Base-by-base conservation (phyloP, 2,797 vertebrate species). In the Hydrolagus colliei region DNA sequence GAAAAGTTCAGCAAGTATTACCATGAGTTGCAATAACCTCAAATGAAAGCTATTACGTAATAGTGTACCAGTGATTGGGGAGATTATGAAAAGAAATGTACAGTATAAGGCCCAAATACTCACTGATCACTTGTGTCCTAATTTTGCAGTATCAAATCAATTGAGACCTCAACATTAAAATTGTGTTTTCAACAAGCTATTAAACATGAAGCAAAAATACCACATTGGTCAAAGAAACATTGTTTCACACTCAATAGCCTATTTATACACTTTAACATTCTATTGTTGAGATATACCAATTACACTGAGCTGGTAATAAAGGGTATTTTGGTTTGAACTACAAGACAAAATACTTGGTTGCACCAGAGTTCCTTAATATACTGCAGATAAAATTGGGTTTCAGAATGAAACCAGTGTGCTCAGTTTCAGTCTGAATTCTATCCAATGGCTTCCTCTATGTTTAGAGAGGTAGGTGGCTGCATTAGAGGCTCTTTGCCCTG, bases 41-140 rank as follows among this genome's bases (percentile, higher is more conserved):
- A 84, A 84, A 41, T 71, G 9, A 71, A 84, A 65, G 12, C 18
- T 8, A 4, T 80, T 80, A 80, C 63, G 32, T 27, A 80, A 84
- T 9, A 27, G 32, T 41, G 20, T 68, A 13, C 65, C 32, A 71
- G 52, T n/a, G 18, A 68, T 11, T 68, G 14, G 18, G 32, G 16
- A 82, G 16, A 41, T 52, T 52, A 41, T 84, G 41, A 32, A 27
- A 13, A 84, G 71, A 16, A 41, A 6, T 68, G 63, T 18, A 68
- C 6, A 16, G 63, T 18, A 68, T 9, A 16, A 82, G 18, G 2
- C 79, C 8, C 41, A 41, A 12, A 41, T 9, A 18, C 9, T 10
- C 22, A 16, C 41, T 67, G 32, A 68, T 14, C 41, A 68, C 16
- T 11, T 16, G 1, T 35, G 71, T 52, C 20, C 52, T 59, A 20